Evolutionary conservation across 2,113 vertebrate species (phyloP).

Genomic region (Perca fluviatilis): DNA sequence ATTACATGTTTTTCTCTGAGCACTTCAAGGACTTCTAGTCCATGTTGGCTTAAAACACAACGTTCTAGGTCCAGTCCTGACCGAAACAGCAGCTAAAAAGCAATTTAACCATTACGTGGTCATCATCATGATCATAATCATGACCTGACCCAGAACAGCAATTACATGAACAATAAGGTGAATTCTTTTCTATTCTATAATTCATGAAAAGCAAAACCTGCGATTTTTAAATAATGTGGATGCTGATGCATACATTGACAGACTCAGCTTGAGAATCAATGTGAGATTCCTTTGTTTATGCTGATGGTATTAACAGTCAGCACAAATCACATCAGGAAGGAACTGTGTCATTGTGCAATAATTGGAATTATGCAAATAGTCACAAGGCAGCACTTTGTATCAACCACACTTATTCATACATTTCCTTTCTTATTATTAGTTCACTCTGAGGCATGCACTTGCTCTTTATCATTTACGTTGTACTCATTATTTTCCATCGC

Average conservation of each 20-base stretch:
- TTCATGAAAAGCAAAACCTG: slow-evolving; percentile 13
- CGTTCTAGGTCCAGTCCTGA: neutral
- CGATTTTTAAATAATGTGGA: slow-evolving; percentile 25
- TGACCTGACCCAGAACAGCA: neutral
- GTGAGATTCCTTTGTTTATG: slow-evolving; percentile 76
- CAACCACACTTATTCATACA: slow-evolving; percentile 75
- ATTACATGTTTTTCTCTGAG: neutral
- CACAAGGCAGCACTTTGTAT: slow-evolving; percentile 72
- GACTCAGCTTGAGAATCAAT: slow-evolving; percentile 54
- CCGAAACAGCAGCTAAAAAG: neutral
- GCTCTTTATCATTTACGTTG: slow-evolving; percentile 61
- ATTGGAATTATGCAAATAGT: slow-evolving; percentile 84
- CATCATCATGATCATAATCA: neutral
- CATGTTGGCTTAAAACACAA: neutral
- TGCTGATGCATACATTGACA: slow-evolving; percentile 57
- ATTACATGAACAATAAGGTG: neutral
- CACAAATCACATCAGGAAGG: slow-evolving; percentile 81
- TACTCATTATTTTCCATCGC: slow-evolving; percentile 74
- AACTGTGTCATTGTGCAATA: slow-evolving; percentile 80
- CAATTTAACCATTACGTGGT: neutral
- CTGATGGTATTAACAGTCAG: slow-evolving; percentile 82
- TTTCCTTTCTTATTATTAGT: slow-evolving; percentile 75
- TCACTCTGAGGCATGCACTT: slow-evolving; percentile 57
- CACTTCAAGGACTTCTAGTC: neutral
- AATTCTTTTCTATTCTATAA: neutral